These are phyloP conservation scores for Saccopteryx leptura DNA, from an alignment of 2,113 vertebrate genomes.

Conservation along the genomic window DNA sequence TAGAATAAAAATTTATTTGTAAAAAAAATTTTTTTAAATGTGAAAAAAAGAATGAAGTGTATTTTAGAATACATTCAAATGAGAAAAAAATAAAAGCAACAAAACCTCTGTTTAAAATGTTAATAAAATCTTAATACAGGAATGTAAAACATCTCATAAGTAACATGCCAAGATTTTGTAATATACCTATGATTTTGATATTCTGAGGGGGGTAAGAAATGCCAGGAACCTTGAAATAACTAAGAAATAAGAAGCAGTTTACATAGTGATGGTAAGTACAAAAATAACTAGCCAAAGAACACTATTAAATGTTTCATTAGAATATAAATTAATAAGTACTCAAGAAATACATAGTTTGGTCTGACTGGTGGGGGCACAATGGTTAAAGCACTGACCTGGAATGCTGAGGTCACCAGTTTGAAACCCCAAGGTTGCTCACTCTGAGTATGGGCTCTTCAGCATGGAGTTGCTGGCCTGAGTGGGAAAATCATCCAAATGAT, in stretches of 20 bases:
- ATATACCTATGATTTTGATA: constrained; percentile 14
- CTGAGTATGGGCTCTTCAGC: too few species aligned
- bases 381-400: too few species aligned
- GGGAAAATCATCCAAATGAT: too few species aligned
- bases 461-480: too few species aligned
- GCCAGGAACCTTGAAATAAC: background rate
- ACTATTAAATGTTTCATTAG: constrained; percentile 32
- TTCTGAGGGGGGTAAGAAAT: background rate
- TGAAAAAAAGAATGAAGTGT: background rate
- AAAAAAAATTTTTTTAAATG: too few species aligned
- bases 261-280: background rate
- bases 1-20: too few species aligned
- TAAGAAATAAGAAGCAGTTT: background rate
- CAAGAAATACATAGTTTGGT: background rate
- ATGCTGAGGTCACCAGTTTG: too few species aligned
- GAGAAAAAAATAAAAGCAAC: background rate
- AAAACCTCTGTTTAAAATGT: background rate
- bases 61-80: background rate
- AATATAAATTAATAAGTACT: constrained; percentile 6
- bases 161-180: background rate
- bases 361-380: background rate
- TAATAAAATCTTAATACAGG: constrained; percentile 40
- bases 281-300: background rate
- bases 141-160: constrained; percentile 38
- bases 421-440: too few species aligned